A percentile compares a stretch with the other conserved stretches of the same genome.
Conservation (phyloP, 30 jellyfish, hydroid and myxozoan genomes). For the Rhopilema esculentum region DNA sequence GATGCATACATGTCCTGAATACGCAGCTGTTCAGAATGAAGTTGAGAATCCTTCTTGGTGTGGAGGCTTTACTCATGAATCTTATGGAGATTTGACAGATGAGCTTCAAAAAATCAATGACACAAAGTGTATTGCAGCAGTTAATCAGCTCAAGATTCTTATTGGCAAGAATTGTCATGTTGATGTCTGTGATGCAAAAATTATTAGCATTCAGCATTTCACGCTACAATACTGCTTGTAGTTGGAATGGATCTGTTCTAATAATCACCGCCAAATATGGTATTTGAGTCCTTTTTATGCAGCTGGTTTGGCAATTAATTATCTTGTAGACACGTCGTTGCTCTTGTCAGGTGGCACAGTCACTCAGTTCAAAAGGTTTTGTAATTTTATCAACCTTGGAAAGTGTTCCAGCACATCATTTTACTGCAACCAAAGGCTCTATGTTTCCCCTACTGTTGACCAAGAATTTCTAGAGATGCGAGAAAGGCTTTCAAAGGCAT, state of each 20-base stretch:
- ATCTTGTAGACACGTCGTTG: slow-evolving; percentile 1
- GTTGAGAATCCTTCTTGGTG: not conserved
- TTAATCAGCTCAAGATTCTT: slow-evolving; percentile 3
- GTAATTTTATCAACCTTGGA: slow-evolving; percentile 16
- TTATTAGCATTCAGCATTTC: not conserved
- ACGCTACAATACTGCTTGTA: slow-evolving; percentile 1
- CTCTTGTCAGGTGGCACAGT: slow-evolving; percentile 19
- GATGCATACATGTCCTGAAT: not conserved
- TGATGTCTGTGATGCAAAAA: not conserved
- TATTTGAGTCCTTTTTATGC: slow-evolving; percentile 31
- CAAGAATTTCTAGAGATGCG: slow-evolving; percentile 29
- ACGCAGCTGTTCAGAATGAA: not conserved
- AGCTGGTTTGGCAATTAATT: slow-evolving; percentile 11
- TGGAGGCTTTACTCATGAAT: not conserved
- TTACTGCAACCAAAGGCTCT: slow-evolving; percentile 16
- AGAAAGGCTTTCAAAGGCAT: not conserved
- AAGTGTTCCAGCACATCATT: slow-evolving; percentile 16
- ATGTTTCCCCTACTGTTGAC: slow-evolving; percentile 51
- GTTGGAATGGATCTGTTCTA: slow-evolving; percentile 31
- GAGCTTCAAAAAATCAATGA: not conserved
- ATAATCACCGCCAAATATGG: slow-evolving; percentile 37
- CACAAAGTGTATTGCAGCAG: slow-evolving; percentile 11
- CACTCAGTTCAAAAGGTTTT: slow-evolving; percentile 6
- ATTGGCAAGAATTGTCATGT: slow-evolving; percentile 28
- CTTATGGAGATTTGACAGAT: slow-evolving; percentile 2